Evolutionary conservation across 2,888 invertebrate genomes (phyloP), one percentile per base, ranked within the genome.

Genomic region (Cryptocephalus primarius): DNA sequence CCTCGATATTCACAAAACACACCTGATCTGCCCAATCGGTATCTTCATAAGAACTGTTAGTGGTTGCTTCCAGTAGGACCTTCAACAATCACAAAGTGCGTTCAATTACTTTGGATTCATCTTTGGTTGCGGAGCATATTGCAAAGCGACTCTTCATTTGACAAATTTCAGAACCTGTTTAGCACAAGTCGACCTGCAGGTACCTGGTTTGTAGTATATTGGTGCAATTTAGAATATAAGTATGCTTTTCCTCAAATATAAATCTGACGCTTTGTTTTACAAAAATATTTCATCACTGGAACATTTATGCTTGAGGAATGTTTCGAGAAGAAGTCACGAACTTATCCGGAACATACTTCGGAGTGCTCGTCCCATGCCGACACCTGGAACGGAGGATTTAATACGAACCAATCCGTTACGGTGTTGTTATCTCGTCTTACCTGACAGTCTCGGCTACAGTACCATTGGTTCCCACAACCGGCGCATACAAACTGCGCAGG

Each of bases 401-500:
- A 32, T 8, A n/a, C 9, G 12, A 41, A 41, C 11, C 31, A 11
- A 8, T 38, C 13, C 38, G n/a, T 39, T 11, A 11, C n/a, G 12
- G 8, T 39, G n/a, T 39, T 13, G 11, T 11, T 34, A 9, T 22
- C 6, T 22, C 6, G 6, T 55, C 65, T 63, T 70, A 92, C 92
- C 84, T 93, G 93, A 68, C 93, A 94, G 55, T 88, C 86, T 46
- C 89, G 77, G 64, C 89, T 90, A 76, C 93, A 94, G 70, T 94
- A 93, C 91, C 92, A 93, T 72, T 90, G 90, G 72, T 88, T 88
- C 55, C 85, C 87, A 68, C 91, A 92, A 43, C 88, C 89, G 40
- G 89, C 89, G 67, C 91, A 92, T 39, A 89, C 88, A 65, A 87
- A 91, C 72, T 86, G 88, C 50, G 90, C 89, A 59, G 85, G 79